Base-by-base conservation (phyloP, 2,113 vertebrate genomes). In the Lutjanus erythropterus region DNA sequence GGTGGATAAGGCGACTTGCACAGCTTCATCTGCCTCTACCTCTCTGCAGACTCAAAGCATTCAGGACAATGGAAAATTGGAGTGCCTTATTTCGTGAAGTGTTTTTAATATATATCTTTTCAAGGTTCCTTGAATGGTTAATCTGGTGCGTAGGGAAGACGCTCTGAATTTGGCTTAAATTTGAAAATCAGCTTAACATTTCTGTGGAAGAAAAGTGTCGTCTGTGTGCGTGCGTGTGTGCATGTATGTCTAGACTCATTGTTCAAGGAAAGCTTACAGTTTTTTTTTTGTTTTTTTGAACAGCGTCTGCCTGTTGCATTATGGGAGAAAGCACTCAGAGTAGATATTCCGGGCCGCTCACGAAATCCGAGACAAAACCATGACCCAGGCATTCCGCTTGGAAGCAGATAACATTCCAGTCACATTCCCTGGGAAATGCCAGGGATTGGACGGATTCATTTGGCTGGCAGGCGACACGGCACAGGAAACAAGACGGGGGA, bases 381-480 rank as follows among this genome's bases (percentile, higher is more conserved):
- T 81, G 71, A 82, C 81, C 72, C 86, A 73, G 80, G 70, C 89
- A 89, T 90, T 91, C 86, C 87, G 62, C 76, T 62, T 69, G 75
- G 61, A 71, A 75, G 72, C 79, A 82, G 86, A 91, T 91, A 91
- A 90, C 85, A 92, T 93, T 94, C 89, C 89, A 75, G 71, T 84
- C 72, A 80, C 89, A 88, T 91, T 91, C 83, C 74, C 59, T 18
- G 39, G 80, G 81, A 89, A 88, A 87, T 88, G 84, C 86, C 86
- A 50, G 70, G 90, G 68, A 87, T 74, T 56, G 80, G 76, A 68
- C 41, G 60, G 66, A 86, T 84, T 82, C 42, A 49, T 77, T 75
- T 0, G 50, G 78, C 75, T 77, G 88, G 90, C 85, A 69, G 78
- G 85, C 73, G 8, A 76, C 78, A 62, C 50, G 71, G 85, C 52